A percentile compares a stretch with the other conserved stretches of the same genome.
Evolutionary conservation across 2,113 vertebrate genomes (phyloP).

Genomic region (Carassius gibelio): DNA sequence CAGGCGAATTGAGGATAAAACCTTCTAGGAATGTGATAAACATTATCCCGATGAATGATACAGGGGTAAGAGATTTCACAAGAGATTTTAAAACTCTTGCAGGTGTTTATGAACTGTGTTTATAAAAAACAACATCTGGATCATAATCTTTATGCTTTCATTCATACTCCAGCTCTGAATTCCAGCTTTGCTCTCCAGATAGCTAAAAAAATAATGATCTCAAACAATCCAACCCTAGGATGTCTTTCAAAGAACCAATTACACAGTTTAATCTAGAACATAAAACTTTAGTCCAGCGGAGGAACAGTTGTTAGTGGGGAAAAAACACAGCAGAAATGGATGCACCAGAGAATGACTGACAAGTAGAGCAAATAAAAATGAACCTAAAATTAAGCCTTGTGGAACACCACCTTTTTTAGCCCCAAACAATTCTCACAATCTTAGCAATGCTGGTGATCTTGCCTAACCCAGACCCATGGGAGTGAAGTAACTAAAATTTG

Average conservation of each 20-base stretch:
- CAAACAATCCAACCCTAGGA: not conserved
- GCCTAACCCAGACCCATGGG: not conserved
- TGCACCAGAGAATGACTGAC: not conserved
- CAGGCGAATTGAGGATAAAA: not conserved
- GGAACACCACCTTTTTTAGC: conserved; percentile 41
- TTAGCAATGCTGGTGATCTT: not conserved
- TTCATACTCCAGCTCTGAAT: conserved; percentile 39
- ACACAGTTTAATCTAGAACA: not conserved
- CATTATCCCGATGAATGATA: not conserved
- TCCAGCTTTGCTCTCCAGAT: not conserved
- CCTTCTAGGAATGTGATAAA: not conserved
- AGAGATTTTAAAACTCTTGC: not conserved
- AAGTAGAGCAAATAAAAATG: not conserved
- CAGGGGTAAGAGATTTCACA: not conserved
- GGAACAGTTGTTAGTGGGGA: conserved; percentile 11
- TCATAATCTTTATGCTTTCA: not conserved
- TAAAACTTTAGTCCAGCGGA: conserved; percentile 1
- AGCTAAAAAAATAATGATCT: not conserved
- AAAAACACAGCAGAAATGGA: conserved; percentile 18
- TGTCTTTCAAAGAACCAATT: conserved; percentile 36
- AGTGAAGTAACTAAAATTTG: not conserved
- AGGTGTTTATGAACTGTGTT: conserved; percentile 1
- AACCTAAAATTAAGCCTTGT: conserved; percentile 26
- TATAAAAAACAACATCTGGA: not conserved
- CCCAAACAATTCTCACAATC: not conserved